These are phyloP conservation scores for Cotesia typhae DNA, from an alignment of 1,140 invertebrate species.

Conservation along the genomic window DNA sequence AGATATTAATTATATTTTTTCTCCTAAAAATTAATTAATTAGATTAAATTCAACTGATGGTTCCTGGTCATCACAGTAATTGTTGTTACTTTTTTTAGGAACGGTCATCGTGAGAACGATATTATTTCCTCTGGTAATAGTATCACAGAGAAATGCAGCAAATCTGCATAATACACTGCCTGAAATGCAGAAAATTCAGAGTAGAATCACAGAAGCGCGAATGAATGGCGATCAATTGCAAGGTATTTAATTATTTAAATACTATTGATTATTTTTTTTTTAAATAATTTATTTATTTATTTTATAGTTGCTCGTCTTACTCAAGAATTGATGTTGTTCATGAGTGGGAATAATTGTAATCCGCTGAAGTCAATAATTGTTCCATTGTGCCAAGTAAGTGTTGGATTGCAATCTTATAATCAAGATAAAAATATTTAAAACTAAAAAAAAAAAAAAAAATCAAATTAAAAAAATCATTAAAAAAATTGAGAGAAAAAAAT, in stretches of 20 bases:
- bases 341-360: conserved; percentile 83
- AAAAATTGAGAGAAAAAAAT: not conserved
- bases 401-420: not conserved
- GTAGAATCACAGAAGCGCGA: conserved; percentile 84
- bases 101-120: conserved; percentile 77
- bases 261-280: conserved; percentile 15
- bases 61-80: not conserved
- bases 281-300: conserved; percentile 28
- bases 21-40: not conserved
- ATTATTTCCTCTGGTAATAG: conserved; percentile 86
- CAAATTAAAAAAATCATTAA: no score
- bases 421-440: not conserved
- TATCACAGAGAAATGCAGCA: conserved; percentile 79
- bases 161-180: conserved; percentile 85
- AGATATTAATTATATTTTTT: conserved; percentile 27
- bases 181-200: conserved; percentile 79
- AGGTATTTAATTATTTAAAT: conserved; percentile 58
- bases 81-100: conserved; percentile 63
- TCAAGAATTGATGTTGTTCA: conserved; percentile 79
- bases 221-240: conserved; percentile 82
- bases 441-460: conserved; percentile 6
- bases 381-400: conserved; percentile 78
- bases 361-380: conserved; percentile 84
- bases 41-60: conserved; percentile 1
- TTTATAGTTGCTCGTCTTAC: conserved; percentile 72